Conservation (phyloP, 2,888 invertebrate genomes). For the Acrobasis repandana region DNA sequence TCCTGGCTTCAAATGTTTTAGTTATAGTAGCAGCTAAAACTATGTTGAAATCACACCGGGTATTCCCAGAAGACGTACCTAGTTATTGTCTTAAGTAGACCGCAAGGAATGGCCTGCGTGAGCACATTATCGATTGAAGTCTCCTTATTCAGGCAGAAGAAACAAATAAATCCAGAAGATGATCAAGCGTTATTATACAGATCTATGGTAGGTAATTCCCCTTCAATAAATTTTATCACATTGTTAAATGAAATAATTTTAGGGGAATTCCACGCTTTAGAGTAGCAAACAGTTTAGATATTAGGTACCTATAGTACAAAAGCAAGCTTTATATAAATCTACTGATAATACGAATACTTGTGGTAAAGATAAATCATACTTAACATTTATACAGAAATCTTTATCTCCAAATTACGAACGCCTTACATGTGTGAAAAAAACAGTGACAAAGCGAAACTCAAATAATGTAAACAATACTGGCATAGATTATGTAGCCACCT, state of each 20-base stretch:
- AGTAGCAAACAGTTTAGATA: too few relatives aligned
- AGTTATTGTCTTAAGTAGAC: background rate
- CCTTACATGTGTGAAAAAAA: background rate
- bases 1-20: too few relatives aligned
- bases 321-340: background rate
- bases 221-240: background rate
- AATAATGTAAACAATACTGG: constrained; percentile 13
- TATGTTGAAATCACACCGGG: too few relatives aligned
- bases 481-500: constrained; percentile 12
- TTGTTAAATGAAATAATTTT: background rate
- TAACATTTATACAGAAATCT: background rate
- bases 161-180: background rate
- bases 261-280: background rate
- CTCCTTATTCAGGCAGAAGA: background rate
- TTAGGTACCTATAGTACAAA: too few relatives aligned
- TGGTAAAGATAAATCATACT: background rate
- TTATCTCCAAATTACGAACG: background rate
- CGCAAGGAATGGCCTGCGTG: background rate
- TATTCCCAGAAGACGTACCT: too few relatives aligned
- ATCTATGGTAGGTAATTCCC: too few relatives aligned
- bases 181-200: too few relatives aligned
- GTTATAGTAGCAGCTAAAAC: too few relatives aligned
- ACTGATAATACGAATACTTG: background rate
- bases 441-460: constrained; percentile 6
- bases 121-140: background rate